Evolutionary conservation across 2,797 vertebrate genomes (phyloP), one percentile per base, ranked within the genome.

Genomic region (Periophthalmus magnuspinnatus): DNA sequence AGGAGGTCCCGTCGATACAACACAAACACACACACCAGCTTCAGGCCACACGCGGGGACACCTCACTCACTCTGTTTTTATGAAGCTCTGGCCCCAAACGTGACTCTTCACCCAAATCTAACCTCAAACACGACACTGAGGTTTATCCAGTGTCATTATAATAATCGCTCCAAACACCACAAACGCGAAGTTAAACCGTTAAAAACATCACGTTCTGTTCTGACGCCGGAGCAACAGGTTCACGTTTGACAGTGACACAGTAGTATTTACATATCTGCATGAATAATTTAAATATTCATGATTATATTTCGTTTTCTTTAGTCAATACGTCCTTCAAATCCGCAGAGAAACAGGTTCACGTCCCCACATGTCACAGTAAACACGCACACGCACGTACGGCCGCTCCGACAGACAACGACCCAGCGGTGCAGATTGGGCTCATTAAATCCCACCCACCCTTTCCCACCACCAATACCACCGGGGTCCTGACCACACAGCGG

Each of bases 401-500:
- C 64, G 45, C 79, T 72, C 73, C 75, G 48, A 70, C 76, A 88
- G 81, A 87, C 79, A 82, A 78, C 10, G 68, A 69, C 88, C 73
- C 85, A 86, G 85, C 78, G 71, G 82, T 78, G 61, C 84, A 84
- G 86, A 78, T 80, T 84, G 79, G 89, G 88, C 85, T 91, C 89
- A 90, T 91, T 89, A 88, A 83, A 85, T 76, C 88, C 76, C 79
- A 80, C 73, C 78, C 79, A 72, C 72, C 78, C 76, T 77, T 82
- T 76, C 47, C 70, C 79, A 60, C 58, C 70, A 72, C 76, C 70
- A 58, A 84, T 57, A 78, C 76, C 86, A 69, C 81, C 75, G 28
- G 82, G 85, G 90, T 84, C 81, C 80, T 86, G 84, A 86, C 85
- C 86, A 86, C 83, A 85, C 83, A 86, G 84, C 75, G 80, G 83